Conservation (phyloP, 2,888 invertebrate species). For the Nycteola revayana region DNA sequence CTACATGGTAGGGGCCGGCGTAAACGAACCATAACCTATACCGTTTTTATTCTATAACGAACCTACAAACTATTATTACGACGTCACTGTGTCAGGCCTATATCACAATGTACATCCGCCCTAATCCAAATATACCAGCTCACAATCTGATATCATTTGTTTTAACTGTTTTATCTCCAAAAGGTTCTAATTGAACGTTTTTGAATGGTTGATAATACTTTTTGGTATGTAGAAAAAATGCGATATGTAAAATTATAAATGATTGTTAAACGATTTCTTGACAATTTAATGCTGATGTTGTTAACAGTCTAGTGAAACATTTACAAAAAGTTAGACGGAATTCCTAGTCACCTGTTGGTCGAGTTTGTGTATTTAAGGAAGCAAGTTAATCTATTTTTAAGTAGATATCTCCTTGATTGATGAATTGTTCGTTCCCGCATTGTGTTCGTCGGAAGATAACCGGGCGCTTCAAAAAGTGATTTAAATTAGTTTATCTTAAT, state of each 20-base stretch:
- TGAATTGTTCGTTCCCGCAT: constrained; percentile 56
- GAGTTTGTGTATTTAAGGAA: constrained; percentile 49
- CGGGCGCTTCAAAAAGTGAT: constrained; percentile 52
- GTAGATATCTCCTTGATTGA: constrained; percentile 77
- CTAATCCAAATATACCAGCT: constrained; percentile 54
- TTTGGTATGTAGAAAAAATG: constrained; percentile 31
- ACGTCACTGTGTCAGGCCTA: constrained; percentile 75
- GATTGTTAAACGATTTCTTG: constrained; percentile 65
- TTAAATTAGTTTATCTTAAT: constrained; percentile 69
- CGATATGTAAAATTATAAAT: constrained; percentile 61
- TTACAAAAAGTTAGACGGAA: too few relatives aligned
- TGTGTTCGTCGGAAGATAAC: constrained; percentile 54
- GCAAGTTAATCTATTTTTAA: constrained; percentile 70
- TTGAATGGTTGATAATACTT: constrained; percentile 34
- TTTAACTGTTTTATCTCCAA: constrained; percentile 42
- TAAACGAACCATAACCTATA: constrained; percentile 69
- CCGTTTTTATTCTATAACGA: constrained; percentile 75
- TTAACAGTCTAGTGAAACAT: too few relatives aligned
- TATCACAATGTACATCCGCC: constrained; percentile 76
- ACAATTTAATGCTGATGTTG: constrained; percentile 70
- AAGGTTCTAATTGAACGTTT: constrained; percentile 44
- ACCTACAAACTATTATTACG: constrained; percentile 72
- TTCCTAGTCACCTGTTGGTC: constrained; percentile 43
- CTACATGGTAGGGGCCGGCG: constrained; percentile 52
- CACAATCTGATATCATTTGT: constrained; percentile 65